Conservation (phyloP, 2,113 vertebrate genomes). For the Machaerirhynchus nigripectus region DNA sequence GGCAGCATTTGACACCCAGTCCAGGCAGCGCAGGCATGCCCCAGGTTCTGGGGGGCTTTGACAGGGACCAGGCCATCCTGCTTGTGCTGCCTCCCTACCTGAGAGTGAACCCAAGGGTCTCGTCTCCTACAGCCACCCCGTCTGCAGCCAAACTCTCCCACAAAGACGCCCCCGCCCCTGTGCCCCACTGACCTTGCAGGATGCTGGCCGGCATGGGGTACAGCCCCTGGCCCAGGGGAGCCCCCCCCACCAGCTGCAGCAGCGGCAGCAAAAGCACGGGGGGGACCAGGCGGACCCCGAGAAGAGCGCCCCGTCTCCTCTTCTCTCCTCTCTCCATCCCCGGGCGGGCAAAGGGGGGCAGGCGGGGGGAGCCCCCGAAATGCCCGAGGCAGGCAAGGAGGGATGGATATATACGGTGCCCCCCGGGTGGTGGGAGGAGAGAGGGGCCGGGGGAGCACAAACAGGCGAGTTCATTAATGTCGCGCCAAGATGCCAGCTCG, state of each 20-base stretch:
- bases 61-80: background rate
- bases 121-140: fast-evolving
- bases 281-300: background rate
- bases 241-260: slow-evolving; percentile 66
- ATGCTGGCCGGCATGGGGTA: slow-evolving; percentile 83
- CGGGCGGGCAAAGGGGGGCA: background rate
- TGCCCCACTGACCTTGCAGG: slow-evolving; percentile 80
- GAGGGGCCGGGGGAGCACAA: slow-evolving; percentile 80
- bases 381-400: slow-evolving; percentile 18
- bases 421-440: slow-evolving; percentile 66
- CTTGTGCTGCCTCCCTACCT: background rate
- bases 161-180: background rate
- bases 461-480: slow-evolving; percentile 89
- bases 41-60: fast-evolving
- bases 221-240: slow-evolving; percentile 76
- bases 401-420: slow-evolving; percentile 84
- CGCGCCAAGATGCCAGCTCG: slow-evolving; percentile 67
- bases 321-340: slow-evolving; percentile 31
- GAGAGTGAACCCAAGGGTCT: background rate
- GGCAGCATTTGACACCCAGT: background rate
- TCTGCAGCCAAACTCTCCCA: background rate
- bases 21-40: background rate
- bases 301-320: background rate
- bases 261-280: slow-evolving; percentile 57
- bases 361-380: slow-evolving; percentile 31